Conservation (phyloP, 2,888 invertebrate species). For the Tillus elongatus region DNA sequence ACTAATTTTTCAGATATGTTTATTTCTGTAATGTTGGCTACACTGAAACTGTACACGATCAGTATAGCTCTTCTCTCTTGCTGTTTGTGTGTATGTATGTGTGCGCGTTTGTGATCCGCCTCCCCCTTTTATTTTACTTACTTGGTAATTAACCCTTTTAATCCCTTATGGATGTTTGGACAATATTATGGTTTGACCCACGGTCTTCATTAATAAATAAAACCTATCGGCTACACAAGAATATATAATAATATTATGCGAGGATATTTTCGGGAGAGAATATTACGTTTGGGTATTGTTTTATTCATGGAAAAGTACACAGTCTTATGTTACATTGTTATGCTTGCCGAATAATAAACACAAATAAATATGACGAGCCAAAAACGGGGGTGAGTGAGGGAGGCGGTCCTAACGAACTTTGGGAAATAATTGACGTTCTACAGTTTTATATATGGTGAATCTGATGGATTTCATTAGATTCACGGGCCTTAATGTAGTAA, state of each 20-base stretch:
- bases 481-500: too few relatives aligned
- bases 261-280: conserved; percentile 13
- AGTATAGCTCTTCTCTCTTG: too few relatives aligned
- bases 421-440: too few relatives aligned
- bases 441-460: too few relatives aligned
- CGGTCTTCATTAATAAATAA: conserved; percentile 31
- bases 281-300: conserved; percentile 12
- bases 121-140: conserved; percentile 35
- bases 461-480: too few relatives aligned
- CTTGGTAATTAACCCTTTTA: conserved; percentile 34
- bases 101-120: conserved; percentile 11
- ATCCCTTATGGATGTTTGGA: conserved; percentile 33
- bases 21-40: too few relatives aligned
- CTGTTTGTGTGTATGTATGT: conserved; percentile 8
- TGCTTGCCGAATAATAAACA: neutral
- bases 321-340: conserved; percentile 2
- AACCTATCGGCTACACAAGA: conserved; percentile 12
- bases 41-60: too few relatives aligned
- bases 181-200: conserved; percentile 30
- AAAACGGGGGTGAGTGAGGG: too few relatives aligned
- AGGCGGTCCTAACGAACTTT: too few relatives aligned
- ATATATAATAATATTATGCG: conserved; percentile 5
- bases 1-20: conserved; percentile 35
- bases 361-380: neutral
- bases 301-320: conserved; percentile 14